These are phyloP conservation scores for Pristis pectinata DNA, from an alignment of 2,797 vertebrate genomes.

Conservation along the genomic window DNA sequence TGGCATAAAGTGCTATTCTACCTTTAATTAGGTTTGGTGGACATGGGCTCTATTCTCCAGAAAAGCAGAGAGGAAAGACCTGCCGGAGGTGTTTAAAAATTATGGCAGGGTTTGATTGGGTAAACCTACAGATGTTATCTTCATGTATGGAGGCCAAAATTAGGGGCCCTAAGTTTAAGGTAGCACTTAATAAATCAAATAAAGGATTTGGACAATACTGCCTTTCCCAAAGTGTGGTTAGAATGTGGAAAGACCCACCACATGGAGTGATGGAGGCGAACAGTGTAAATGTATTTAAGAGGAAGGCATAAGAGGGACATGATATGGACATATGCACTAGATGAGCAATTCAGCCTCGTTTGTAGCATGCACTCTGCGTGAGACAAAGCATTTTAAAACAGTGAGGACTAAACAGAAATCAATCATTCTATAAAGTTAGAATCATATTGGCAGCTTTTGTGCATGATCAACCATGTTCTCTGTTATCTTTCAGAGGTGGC, in stretches of 20 bases:
- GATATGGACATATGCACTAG: too few relatives aligned
- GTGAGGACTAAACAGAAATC: neutral
- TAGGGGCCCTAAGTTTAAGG: neutral
- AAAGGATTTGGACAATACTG: neutral
- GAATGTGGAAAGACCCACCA: too few relatives aligned
- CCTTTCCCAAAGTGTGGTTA: too few relatives aligned
- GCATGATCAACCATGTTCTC: neutral
- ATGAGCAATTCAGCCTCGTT: neutral
- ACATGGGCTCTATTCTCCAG: neutral
- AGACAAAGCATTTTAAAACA: neutral
- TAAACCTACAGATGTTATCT: neutral
- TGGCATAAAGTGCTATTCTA: neutral
- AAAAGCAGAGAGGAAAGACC: neutral
- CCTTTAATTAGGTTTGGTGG: neutral
- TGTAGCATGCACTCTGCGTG: neutral
- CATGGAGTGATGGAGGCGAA: too few relatives aligned
- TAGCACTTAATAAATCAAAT: neutral
- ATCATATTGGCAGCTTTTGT: too few relatives aligned
- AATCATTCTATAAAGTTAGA: too few relatives aligned
- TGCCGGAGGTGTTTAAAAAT: neutral
- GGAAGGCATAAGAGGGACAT: too few relatives aligned
- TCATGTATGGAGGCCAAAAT: neutral
- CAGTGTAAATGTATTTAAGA: too few relatives aligned
- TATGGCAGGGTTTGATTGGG: neutral
- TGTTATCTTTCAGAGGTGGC: conserved; percentile 61